Evolutionary conservation across 2,113 vertebrate species (phyloP).

Genomic region (Oophaga pumilio): DNA sequence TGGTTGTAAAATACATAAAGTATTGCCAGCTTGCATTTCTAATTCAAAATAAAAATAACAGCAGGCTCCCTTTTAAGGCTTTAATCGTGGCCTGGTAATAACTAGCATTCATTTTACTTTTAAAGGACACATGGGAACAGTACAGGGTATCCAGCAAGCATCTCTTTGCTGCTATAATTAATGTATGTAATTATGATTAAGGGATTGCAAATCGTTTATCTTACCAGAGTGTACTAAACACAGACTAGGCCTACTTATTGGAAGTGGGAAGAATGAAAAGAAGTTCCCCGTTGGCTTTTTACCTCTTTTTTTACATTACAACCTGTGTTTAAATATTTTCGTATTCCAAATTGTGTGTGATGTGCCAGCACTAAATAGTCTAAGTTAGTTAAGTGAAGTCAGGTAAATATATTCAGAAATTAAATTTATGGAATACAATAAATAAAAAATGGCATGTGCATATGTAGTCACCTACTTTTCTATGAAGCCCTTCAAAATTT

Average conservation of each 20-base stretch:
- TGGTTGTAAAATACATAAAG: constrained; percentile 2
- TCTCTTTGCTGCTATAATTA: constrained; percentile 8
- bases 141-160: not conserved
- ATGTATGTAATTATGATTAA: not conserved
- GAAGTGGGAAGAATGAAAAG: not conserved
- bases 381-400: too few relatives aligned
- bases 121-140: constrained; percentile 1
- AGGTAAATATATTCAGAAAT: too few relatives aligned
- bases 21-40: constrained; percentile 24
- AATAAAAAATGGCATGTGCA: too few relatives aligned
- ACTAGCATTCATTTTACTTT: constrained; percentile 9
- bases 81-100: constrained; percentile 18
- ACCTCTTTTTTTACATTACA: too few relatives aligned
- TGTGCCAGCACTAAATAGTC: too few relatives aligned
- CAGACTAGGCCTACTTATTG: not conserved
- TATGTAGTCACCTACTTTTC: too few relatives aligned
- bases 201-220: not conserved
- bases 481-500: too few relatives aligned
- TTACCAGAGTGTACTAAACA: not conserved
- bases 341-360: too few relatives aligned
- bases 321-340: too few relatives aligned
- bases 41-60: constrained; percentile 23
- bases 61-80: not conserved
- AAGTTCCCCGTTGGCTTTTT: too few relatives aligned
- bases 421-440: too few relatives aligned